Conservation (phyloP, 2,888 invertebrate species). For the Hemistola chrysoprasaria region DNA sequence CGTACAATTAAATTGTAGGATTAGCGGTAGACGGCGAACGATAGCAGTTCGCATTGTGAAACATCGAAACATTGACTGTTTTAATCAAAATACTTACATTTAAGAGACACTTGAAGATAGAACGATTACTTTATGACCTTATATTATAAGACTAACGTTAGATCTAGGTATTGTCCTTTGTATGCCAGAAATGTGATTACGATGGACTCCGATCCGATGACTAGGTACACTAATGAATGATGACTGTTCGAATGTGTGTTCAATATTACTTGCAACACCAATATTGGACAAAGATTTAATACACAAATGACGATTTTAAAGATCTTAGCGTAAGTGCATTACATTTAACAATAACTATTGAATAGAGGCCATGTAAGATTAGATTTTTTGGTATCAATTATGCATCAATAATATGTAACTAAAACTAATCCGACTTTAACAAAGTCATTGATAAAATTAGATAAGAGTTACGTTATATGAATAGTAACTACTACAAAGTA, state of each 20-base stretch:
- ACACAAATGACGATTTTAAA: constrained; percentile 44
- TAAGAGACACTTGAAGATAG: constrained; percentile 80
- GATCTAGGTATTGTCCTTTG: constrained; percentile 83
- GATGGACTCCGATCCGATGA: constrained; percentile 60
- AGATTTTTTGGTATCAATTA: constrained; percentile 59
- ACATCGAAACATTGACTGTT: constrained; percentile 63
- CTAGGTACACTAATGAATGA: constrained; percentile 35
- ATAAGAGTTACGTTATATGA: too few relatives aligned
- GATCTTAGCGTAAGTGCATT: constrained; percentile 59
- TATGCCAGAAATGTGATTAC: constrained; percentile 74
- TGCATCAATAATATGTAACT: constrained; percentile 44
- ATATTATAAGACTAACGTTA: constrained; percentile 80
- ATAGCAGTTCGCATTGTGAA: constrained; percentile 45
- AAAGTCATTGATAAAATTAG: too few relatives aligned
- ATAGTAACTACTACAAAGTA: constrained; percentile 32
- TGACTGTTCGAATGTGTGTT: constrained; percentile 48
- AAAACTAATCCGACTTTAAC: constrained; percentile 20
- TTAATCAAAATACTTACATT: constrained; percentile 75
- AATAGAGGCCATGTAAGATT: constrained; percentile 60
- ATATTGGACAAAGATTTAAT: constrained; percentile 47
- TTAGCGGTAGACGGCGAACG: constrained; percentile 28
- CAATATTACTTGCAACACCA: constrained; percentile 65
- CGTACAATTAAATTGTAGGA: constrained; percentile 40
- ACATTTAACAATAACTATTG: constrained; percentile 53
- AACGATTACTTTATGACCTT: constrained; percentile 78